Conservation (phyloP, 2,113 vertebrate genomes). For the Coregonus clupeaformis region DNA sequence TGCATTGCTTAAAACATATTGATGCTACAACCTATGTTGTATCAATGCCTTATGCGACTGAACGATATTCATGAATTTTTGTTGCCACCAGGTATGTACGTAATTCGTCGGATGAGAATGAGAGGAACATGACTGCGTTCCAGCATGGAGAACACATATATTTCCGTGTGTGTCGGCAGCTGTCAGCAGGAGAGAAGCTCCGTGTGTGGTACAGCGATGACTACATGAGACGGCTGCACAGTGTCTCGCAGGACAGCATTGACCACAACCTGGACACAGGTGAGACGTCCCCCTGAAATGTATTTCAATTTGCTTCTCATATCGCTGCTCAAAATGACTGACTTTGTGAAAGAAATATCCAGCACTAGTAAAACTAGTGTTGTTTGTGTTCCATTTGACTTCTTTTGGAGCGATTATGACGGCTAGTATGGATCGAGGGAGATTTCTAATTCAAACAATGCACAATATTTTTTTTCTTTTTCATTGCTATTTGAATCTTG, state of each 20-base stretch:
- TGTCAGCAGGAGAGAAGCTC: slow-evolving; percentile 82
- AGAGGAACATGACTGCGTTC: slow-evolving; percentile 91
- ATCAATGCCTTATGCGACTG: background rate
- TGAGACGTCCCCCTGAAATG: slow-evolving; percentile 59
- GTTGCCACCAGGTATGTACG: slow-evolving; percentile 80
- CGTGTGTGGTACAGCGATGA: slow-evolving; percentile 93
- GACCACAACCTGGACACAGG: slow-evolving; percentile 81
- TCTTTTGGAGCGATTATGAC: background rate
- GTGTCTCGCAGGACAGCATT: slow-evolving; percentile 86
- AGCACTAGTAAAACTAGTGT: too few species aligned
- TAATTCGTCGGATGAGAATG: slow-evolving; percentile 84
- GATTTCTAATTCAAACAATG: background rate
- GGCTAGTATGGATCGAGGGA: background rate
- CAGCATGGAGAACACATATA: slow-evolving; percentile 87
- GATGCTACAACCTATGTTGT: background rate
- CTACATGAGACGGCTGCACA: slow-evolving; percentile 87
- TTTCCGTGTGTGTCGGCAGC: slow-evolving; percentile 84
- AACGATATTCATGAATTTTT: background rate
- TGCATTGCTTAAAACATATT: background rate
- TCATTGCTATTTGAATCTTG: background rate
- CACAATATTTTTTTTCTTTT: background rate
- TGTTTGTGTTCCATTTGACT: background rate
- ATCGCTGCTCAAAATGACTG: background rate
- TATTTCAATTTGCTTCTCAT: background rate
- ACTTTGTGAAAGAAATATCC: background rate